A percentile compares a stretch with the other conserved stretches of the same genome.
phyloP scores from a whole-genome alignment of 2,797 vertebrate genomes.

The Centroberyx gerrardi region DNA sequence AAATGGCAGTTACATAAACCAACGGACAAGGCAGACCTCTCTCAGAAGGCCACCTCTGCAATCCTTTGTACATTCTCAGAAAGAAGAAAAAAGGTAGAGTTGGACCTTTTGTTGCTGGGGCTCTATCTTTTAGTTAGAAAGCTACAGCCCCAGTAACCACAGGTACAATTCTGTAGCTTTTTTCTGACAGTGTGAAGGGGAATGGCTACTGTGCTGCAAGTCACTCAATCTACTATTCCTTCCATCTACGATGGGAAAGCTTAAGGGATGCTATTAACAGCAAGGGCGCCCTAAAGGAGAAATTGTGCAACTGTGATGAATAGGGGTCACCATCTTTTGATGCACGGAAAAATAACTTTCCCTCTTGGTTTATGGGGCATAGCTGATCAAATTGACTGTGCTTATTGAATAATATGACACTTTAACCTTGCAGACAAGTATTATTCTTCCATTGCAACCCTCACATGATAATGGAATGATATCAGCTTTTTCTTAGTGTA shows the following conservation, averaged over 20 bases:
- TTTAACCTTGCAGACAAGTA: conserved; percentile 37
- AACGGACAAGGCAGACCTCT: conserved; percentile 54
- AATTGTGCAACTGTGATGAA: conserved; percentile 43
- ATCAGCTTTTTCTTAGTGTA: too few species aligned
- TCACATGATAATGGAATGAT: too few species aligned
- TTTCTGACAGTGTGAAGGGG: neutral
- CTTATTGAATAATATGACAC: conserved; percentile 38
- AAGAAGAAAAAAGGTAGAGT: neutral
- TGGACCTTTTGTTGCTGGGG: neutral
- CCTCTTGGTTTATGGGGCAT: conserved; percentile 57
- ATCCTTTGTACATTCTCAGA: neutral
- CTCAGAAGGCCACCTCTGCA: conserved; percentile 52
- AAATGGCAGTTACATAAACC: conserved; percentile 73
- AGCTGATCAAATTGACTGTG: conserved; percentile 58
- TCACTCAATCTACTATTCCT: conserved; percentile 24
- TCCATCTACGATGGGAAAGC: conserved; percentile 30
- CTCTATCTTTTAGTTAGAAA: conserved; percentile 18
- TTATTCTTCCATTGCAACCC: too few species aligned
- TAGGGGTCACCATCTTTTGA: conserved; percentile 51
- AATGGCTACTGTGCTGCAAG: conserved; percentile 23
- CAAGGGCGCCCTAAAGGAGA: conserved; percentile 62
- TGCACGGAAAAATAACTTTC: conserved; percentile 57
- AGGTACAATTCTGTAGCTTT: neutral
- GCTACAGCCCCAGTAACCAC: neutral
- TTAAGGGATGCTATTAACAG: conserved; percentile 39